These are phyloP conservation scores for Chalcis sispes DNA, from an alignment of 2,888 invertebrate species.

Conservation along the genomic window DNA sequence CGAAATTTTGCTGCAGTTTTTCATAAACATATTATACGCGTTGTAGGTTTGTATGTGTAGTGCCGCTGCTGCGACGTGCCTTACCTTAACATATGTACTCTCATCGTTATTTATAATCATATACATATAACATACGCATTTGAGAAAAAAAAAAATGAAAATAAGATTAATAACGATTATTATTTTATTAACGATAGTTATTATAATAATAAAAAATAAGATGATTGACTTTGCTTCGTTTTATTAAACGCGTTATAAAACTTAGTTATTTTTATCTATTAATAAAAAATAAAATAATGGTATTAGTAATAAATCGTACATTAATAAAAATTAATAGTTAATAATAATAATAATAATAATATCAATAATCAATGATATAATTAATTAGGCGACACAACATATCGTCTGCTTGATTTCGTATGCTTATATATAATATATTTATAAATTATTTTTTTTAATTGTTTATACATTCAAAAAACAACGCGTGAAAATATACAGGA, in stretches of 20 bases:
- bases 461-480: slow-evolving; percentile 53
- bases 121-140: too few species aligned
- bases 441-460: slow-evolving; percentile 52
- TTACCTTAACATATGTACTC: slow-evolving; percentile 9
- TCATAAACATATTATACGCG: too few species aligned
- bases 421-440: slow-evolving; percentile 53
- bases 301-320: not conserved
- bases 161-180: too few species aligned
- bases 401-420: slow-evolving; percentile 38
- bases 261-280: not conserved
- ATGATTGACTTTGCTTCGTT: not conserved
- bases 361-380: not conserved
- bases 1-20: too few species aligned
- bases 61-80: slow-evolving; percentile 46
- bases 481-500: slow-evolving; percentile 46
- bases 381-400: slow-evolving; percentile 34
- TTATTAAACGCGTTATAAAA: slow-evolving; percentile 5
- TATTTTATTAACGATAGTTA: too few species aligned
- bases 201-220: slow-evolving; percentile 1
- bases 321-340: not conserved
- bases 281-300: slow-evolving; percentile 1
- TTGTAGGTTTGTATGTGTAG: too few species aligned
- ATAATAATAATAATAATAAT: slow-evolving; percentile 9
- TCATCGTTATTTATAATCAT: not conserved
- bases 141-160: too few species aligned